Evolutionary conservation across 2,888 invertebrate species (phyloP), one percentile per base, ranked within the genome.

Genomic region (Pristionchus japonicus): DNA sequence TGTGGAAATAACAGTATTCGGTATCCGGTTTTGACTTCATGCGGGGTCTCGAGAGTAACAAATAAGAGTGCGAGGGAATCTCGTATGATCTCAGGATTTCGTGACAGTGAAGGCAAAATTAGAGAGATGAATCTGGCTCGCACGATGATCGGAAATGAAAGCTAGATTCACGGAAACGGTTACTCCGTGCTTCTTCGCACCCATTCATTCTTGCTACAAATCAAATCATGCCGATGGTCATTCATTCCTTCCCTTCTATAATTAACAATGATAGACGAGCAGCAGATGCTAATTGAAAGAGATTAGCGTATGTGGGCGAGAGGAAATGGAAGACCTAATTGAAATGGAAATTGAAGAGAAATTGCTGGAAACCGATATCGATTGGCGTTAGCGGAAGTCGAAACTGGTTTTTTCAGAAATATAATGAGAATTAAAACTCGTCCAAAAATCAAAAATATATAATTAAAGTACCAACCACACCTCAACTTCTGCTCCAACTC

Each of bases 301-400:
- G 77, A 77, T 77, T 77, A 77, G 77, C 23, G 43, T 77, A 15
- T 77, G 77, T 47, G 64, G 64, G 31, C 17, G 64, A 27, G 43
- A 27, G 43, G 77, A 40, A 77, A 77, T 77, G 77, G 43, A 43
- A 77, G 43, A 31, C 17, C 20, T 77, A 47, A 77, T 77, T 77
- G 77, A 77, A 77, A n/a, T n/a, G 43, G 37, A 23, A 47, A 77
- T 77, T 77, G 77, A 77, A 77, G 27, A 27, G 77, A 31, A 20
- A 83, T 49, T 34, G 6, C 13, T 17, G 52, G 52, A 52, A 52
- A 31, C 52, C 20, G 20, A 52, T 31, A n/a, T 40, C 15, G 34
- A 49, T 34, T 52, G 20, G 34, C 4, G 15, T 7, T 52, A 1
- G 52, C 34, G 20, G 49, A 52, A 70, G 27, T 83, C 0, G 15